These are phyloP conservation scores for Recurvirostra avosetta DNA, from an alignment of 2,113 vertebrate species.

Conservation along the genomic window DNA sequence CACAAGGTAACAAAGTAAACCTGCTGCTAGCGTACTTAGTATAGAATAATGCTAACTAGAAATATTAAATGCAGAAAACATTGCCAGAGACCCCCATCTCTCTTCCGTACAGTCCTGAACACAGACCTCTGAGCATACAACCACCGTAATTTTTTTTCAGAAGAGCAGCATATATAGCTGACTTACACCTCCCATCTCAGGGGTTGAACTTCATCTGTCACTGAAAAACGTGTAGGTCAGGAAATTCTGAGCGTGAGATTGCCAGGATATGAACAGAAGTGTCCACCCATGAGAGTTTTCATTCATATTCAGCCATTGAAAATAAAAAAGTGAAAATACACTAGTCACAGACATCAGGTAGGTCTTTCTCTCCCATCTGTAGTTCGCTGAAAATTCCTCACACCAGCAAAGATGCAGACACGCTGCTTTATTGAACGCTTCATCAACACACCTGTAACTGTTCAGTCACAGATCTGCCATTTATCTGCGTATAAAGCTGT, in stretches of 20 bases:
- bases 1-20: background rate
- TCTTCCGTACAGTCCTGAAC: background rate
- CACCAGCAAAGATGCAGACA: background rate
- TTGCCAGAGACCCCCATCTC: background rate
- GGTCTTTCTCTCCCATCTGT: background rate
- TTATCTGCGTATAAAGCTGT: background rate
- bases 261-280: background rate
- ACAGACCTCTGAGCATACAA: background rate
- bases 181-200: background rate
- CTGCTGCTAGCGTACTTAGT: background rate
- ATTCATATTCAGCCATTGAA: background rate
- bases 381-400: background rate
- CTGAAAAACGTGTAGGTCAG: background rate
- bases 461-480: background rate
- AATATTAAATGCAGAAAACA: background rate
- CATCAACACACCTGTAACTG: background rate
- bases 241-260: background rate
- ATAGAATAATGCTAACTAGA: background rate
- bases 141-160: background rate
- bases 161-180: background rate
- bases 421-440: fast-evolving
- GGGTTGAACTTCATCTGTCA: background rate
- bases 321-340: background rate
- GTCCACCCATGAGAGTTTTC: background rate
- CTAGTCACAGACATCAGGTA: background rate